A percentile compares a stretch with the other conserved stretches of the same genome.
Evolutionary conservation across 2,797 vertebrate species (phyloP).

Genomic region (Mionectes olivaceus): DNA sequence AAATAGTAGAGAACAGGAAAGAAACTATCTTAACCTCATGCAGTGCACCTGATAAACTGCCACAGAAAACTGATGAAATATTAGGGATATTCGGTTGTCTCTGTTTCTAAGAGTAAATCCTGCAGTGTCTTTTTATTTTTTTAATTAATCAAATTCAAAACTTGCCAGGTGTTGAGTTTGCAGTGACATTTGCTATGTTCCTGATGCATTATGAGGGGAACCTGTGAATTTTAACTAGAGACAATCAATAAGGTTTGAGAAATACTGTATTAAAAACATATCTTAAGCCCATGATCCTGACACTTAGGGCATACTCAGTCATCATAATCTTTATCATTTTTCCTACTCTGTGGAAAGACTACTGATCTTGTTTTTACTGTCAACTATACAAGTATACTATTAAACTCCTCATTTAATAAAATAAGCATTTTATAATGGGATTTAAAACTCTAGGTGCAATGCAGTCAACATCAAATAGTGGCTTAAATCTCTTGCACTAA

Average conservation of each 20-base stretch:
- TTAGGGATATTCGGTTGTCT: not conserved
- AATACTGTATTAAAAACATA: constrained; percentile 18
- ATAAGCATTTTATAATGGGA: constrained; percentile 1
- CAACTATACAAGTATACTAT: not conserved
- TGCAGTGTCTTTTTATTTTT: not conserved
- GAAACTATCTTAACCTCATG: not conserved
- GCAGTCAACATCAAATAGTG: not conserved
- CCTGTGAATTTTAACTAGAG: constrained; percentile 9
- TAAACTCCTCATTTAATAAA: constrained; percentile 32
- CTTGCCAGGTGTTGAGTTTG: not conserved
- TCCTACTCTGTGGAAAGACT: not conserved
- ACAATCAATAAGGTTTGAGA: constrained; percentile 18
- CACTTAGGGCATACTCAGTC: not conserved
- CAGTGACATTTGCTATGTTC: not conserved
- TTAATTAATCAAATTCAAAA: not conserved
- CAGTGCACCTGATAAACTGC: not conserved
- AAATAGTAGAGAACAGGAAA: too few species aligned
- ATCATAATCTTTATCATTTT: constrained; percentile 11
- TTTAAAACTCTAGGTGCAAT: constrained; percentile 26
- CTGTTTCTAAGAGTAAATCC: not conserved
- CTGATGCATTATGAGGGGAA: not conserved
- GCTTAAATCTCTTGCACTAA: not conserved
- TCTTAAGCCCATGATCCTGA: constrained; percentile 1
- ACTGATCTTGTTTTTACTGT: not conserved
- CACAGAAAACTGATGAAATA: not conserved